Evolutionary conservation across 2,797 vertebrate genomes (phyloP), one percentile per base, ranked within the genome.

Genomic region (Trachops cirrhosus): DNA sequence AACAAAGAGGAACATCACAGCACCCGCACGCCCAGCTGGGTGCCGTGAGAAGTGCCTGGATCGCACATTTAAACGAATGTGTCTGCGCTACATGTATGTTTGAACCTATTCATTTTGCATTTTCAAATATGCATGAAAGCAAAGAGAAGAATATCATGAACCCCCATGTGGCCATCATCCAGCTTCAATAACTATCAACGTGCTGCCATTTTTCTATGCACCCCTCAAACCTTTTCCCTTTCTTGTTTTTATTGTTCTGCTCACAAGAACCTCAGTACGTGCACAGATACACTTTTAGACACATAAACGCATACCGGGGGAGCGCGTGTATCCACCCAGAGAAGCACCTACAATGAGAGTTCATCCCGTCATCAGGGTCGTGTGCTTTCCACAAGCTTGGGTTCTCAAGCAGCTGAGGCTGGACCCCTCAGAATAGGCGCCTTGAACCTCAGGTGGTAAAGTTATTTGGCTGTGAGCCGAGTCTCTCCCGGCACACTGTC

Each of bases 401-500:
- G 62, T 57, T 94, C 70, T 78, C 71, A n/a, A 9, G 86, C 15
- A 39, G 46, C 26, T 0, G 4, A 41, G 70, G 44, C 46, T 6
- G 64, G 41, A 73, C 11, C 39, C 89, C 14, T 24, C 15, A 1
- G 71, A 32, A 64, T 0, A 59, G 68, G 19, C 1, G 77, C 96
- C 82, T 91, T 39, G 9, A 5, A 24, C 29, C n/a, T 96, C 97
- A 98, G 93, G 96, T 97, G 97, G 96, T 93, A 95, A 98, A 97
- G 97, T 64, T 85, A 97, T 97, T 96, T 96, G 97, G 97, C 95
- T 9, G 10, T 1, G 15, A 37, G 93, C 96, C 86, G 3, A 67
- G 10, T 3, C 26, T 59, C 88, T 95, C 73, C 64, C 91, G 62
- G 48, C 24, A 4, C 0, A 1, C 48, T 26, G 97, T 70, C 96